Evolutionary conservation across 2,888 invertebrate species (phyloP).

Genomic region (Microdon myrmicae): DNA sequence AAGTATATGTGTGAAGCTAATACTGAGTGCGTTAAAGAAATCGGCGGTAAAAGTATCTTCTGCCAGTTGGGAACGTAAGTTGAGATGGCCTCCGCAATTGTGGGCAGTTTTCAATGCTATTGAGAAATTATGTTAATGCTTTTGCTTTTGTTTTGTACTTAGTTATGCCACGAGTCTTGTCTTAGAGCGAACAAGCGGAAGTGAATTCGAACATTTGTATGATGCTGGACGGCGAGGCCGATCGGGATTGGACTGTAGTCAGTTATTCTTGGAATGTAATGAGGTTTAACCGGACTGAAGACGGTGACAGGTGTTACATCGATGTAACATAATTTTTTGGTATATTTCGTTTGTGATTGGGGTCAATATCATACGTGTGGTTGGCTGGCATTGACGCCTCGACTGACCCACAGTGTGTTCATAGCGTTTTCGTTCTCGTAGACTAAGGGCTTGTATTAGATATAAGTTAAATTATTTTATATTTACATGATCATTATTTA

Average conservation of each 20-base stretch:
- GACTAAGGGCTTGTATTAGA: slow-evolving; percentile 31
- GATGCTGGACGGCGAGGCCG: slow-evolving; percentile 89
- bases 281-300: slow-evolving; percentile 74
- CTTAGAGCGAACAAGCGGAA: slow-evolving; percentile 79
- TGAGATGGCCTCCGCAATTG: not conserved
- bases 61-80: slow-evolving; percentile 94
- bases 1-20: slow-evolving; percentile 92
- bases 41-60: slow-evolving; percentile 85
- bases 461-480: slow-evolving; percentile 45
- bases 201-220: slow-evolving; percentile 81
- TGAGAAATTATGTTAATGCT: not conserved
- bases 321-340: slow-evolving; percentile 9
- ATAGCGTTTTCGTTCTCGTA: slow-evolving; percentile 42
- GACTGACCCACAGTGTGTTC: slow-evolving; percentile 33
- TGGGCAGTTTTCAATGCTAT: not conserved
- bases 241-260: slow-evolving; percentile 84
- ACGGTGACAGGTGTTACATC: slow-evolving; percentile 13
- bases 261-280: slow-evolving; percentile 87
- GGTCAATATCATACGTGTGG: slow-evolving; percentile 40
- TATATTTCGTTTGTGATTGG: slow-evolving; percentile 42
- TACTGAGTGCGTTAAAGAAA: slow-evolving; percentile 84
- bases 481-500: slow-evolving; percentile 43
- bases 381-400: slow-evolving; percentile 21
- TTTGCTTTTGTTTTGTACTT: slow-evolving; percentile 44
- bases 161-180: slow-evolving; percentile 89